A percentile compares a stretch with the other conserved stretches of the same genome.
phyloP scores from a whole-genome alignment of 2,113 vertebrate genomes.

The Zapus hudsonius region DNA sequence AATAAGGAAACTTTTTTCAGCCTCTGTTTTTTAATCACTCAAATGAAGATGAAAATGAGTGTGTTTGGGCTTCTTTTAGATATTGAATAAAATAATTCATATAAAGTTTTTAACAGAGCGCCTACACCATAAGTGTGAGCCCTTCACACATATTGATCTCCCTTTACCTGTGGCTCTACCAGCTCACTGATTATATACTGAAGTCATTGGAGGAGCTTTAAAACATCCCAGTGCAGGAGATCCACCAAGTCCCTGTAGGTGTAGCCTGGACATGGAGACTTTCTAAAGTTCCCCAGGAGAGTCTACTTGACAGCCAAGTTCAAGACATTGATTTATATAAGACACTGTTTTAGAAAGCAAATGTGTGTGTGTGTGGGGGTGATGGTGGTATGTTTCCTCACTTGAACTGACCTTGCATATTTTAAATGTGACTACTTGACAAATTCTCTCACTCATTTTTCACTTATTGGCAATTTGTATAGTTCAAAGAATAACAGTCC shows the following conservation, averaged over 20 bases:
- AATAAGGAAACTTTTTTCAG: neutral
- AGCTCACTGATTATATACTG: no score
- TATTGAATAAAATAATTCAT: neutral
- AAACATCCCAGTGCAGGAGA: neutral
- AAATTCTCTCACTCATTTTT: neutral
- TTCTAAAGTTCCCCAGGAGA: neutral
- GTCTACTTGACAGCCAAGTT: neutral
- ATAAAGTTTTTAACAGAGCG: neutral
- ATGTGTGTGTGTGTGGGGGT: no score
- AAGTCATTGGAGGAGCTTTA: neutral
- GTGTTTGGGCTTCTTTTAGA: neutral
- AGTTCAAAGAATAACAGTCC: neutral
- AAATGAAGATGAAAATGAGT: neutral
- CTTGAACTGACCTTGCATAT: neutral
- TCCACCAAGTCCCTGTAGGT: neutral
- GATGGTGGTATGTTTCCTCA: no score
- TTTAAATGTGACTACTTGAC: neutral
- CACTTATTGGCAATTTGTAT: neutral
- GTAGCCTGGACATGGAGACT: neutral
- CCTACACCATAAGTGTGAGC: neutral
- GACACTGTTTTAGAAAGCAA: no score
- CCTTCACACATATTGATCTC: neutral
- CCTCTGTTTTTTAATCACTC: neutral
- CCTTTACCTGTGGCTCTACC: neutral
- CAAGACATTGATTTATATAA: neutral